These are phyloP conservation scores for Halesus radiatus DNA, from an alignment of 1,140 invertebrate genomes.

Conservation along the genomic window DNA sequence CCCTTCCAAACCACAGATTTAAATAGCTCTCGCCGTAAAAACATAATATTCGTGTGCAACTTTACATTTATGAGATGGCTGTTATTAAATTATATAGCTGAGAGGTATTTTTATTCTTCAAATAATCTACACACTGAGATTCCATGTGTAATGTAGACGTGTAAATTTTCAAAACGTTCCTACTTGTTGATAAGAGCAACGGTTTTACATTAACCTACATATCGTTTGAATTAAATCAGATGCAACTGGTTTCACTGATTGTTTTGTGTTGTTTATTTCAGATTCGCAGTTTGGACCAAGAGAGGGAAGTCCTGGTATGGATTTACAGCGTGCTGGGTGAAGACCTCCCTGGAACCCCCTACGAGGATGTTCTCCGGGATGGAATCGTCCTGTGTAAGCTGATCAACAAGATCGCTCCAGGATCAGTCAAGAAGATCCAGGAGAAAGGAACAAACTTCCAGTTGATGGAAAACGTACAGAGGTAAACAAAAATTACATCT, in stretches of 20 bases:
- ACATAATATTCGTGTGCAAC: constrained; percentile 29
- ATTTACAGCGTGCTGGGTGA: constrained; percentile 91
- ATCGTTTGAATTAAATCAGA: too few species aligned
- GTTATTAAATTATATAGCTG: neutral
- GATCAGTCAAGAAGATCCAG: constrained; percentile 97
- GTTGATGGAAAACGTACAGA: constrained; percentile 98
- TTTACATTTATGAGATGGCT: neutral
- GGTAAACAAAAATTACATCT: constrained; percentile 65
- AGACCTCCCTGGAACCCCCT: constrained; percentile 84
- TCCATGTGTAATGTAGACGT: too few species aligned
- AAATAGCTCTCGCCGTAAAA: constrained; percentile 26
- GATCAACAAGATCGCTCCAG: constrained; percentile 94
- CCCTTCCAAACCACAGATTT: neutral
- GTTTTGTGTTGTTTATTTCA: constrained; percentile 64
- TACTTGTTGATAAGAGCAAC: too few species aligned
- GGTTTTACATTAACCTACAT: too few species aligned
- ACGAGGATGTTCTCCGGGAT: constrained; percentile 94
- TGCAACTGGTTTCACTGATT: too few species aligned
- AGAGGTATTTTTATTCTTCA: too few species aligned
- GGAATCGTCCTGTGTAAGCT: constrained; percentile 94
- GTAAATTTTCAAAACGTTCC: too few species aligned
- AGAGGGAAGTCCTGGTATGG: constrained; percentile 92
- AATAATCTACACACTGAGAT: too few species aligned
- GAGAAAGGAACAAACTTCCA: constrained; percentile 97
- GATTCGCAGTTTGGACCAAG: constrained; percentile 92